A percentile compares a stretch with the other conserved stretches of the same genome.
Evolutionary conservation across 2,797 vertebrate species (phyloP).

Genomic region (Emys orbicularis): DNA sequence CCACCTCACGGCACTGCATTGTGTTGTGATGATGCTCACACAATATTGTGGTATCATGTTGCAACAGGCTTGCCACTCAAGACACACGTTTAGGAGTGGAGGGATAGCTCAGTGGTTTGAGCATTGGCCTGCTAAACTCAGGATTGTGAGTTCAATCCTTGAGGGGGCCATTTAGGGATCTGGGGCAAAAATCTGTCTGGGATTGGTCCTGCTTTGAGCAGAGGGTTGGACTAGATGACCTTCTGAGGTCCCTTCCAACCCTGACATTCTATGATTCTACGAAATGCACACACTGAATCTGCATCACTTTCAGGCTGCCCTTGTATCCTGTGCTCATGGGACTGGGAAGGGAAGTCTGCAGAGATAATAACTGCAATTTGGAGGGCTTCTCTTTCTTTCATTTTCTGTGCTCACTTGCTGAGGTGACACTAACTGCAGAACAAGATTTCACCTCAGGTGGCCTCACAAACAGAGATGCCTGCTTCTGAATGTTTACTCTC

Average conservation of each 20-base stretch:
- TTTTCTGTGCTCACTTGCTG: constrained; percentile 54
- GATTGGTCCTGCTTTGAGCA: too few species aligned
- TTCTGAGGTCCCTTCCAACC: too few species aligned
- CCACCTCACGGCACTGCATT: neutral
- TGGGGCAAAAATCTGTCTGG: too few species aligned
- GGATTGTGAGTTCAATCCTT: too few species aligned
- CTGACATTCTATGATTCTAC: too few species aligned
- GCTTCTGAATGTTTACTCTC: constrained; percentile 65
- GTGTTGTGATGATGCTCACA: neutral
- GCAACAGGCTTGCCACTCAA: constrained; percentile 5
- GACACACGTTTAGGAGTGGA: neutral
- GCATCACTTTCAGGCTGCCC: neutral
- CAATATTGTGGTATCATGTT: neutral
- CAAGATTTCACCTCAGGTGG: constrained; percentile 59
- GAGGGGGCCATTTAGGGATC: too few species aligned
- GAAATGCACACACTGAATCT: neutral
- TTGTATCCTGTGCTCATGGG: neutral
- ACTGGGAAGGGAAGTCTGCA: constrained; percentile 48
- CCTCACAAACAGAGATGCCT: constrained; percentile 50
- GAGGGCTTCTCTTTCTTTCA: constrained; percentile 55
- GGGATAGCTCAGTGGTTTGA: too few species aligned
- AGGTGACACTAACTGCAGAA: constrained; percentile 68
- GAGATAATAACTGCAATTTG: constrained; percentile 69
- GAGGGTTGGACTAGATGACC: too few species aligned
- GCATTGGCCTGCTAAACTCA: too few species aligned